Conservation (phyloP, 2,113 vertebrate species). For the Varanus komodoensis region DNA sequence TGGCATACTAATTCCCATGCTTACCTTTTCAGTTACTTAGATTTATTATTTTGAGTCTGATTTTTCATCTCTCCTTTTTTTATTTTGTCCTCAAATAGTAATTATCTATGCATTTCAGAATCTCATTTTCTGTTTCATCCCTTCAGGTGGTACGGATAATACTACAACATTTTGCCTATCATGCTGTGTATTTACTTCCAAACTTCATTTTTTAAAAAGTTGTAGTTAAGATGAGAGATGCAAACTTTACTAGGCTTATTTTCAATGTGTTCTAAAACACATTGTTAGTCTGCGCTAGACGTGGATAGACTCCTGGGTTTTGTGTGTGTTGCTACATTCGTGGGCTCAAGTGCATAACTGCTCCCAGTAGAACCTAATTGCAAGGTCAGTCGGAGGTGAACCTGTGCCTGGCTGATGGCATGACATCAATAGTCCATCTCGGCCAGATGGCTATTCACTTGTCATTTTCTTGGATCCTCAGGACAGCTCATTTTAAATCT, state of each 20-base stretch:
- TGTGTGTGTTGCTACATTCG: conserved; percentile 15
- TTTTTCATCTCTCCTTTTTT: conserved; percentile 37
- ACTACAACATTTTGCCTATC: neutral
- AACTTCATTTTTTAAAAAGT: neutral
- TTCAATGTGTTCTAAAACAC: neutral
- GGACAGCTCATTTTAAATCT: conserved; percentile 18
- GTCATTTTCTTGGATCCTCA: conserved; percentile 50
- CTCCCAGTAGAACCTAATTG: conserved; percentile 70
- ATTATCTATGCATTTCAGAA: conserved; percentile 27
- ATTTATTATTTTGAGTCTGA: conserved; percentile 55
- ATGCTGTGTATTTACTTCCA: conserved; percentile 14
- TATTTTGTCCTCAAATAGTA: conserved; percentile 24
- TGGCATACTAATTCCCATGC: conserved; percentile 53
- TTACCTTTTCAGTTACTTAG: conserved; percentile 57
- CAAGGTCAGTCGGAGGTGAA: conserved; percentile 67
- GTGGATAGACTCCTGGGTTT: neutral
- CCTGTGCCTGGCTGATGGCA: conserved; percentile 44
- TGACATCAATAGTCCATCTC: conserved; percentile 32
- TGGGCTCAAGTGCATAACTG: conserved; percentile 50
- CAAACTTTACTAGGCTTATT: conserved; percentile 29
- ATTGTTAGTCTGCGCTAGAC: neutral
- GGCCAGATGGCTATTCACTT: conserved; percentile 50
- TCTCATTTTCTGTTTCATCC: conserved; percentile 49
- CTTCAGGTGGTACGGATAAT: conserved; percentile 13
- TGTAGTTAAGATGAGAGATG: neutral